These are phyloP conservation scores for Luehdorfia chinensis DNA, from an alignment of 1,140 invertebrate genomes.

Conservation along the genomic window DNA sequence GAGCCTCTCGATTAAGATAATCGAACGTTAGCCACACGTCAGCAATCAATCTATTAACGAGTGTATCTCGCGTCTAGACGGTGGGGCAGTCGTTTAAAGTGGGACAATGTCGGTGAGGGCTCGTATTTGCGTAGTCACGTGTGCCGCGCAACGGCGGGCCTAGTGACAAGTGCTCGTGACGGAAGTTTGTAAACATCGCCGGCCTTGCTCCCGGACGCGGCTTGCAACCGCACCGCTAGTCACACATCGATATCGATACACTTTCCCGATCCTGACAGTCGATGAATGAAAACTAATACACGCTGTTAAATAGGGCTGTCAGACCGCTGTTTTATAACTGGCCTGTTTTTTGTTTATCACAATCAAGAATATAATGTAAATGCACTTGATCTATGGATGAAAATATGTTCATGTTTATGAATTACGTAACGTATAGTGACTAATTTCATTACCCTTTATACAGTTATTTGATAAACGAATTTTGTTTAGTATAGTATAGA, in stretches of 20 bases:
- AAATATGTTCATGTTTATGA: no score
- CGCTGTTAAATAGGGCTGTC: constrained; percentile 21
- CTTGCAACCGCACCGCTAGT: constrained; percentile 36
- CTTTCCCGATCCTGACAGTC: constrained; percentile 37
- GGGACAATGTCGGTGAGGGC: constrained; percentile 73
- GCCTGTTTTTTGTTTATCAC: no score
- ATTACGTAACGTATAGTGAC: no score
- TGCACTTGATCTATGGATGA: no score
- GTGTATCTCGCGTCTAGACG: constrained; percentile 64
- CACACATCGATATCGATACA: constrained; percentile 56
- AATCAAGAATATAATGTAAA: no score
- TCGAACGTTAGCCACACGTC: constrained; percentile 21
- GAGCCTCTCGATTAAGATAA: constrained; percentile 7
- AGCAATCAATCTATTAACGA: constrained; percentile 51
- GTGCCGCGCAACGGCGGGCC: constrained; percentile 49
- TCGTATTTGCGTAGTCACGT: constrained; percentile 70
- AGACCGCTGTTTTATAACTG: constrained; percentile 9
- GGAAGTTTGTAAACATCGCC: constrained; percentile 72
- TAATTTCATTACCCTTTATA: no score
- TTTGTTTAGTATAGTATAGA: no score
- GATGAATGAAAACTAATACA: constrained; percentile 44
- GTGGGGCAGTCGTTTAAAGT: constrained; percentile 48
- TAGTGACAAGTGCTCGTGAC: constrained; percentile 64
- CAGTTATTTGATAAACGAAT: no score
- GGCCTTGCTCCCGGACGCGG: constrained; percentile 62